Evolutionary conservation across 2,888 invertebrate species (phyloP).

Genomic region (Lacanobia wlatinum): DNA sequence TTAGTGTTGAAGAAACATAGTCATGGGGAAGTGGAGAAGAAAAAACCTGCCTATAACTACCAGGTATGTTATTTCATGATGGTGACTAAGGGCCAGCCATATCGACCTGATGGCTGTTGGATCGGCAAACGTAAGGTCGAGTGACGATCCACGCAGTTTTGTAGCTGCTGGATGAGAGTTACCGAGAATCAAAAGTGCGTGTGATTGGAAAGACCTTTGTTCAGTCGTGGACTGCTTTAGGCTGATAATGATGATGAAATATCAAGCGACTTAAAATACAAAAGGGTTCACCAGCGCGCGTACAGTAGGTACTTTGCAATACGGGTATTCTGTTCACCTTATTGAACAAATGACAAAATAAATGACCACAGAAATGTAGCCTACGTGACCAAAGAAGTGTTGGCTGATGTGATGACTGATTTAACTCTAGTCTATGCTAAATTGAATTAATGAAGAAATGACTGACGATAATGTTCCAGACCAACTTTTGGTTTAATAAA

Average conservation of each 20-base stretch:
- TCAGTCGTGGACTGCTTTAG: too few species aligned
- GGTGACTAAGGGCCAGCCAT: not conserved
- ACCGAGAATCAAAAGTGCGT: not conserved
- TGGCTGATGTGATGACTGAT: not conserved
- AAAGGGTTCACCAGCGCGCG: too few species aligned
- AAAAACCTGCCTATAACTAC: conserved; percentile 77
- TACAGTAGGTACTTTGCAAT: too few species aligned
- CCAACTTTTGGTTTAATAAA: not conserved
- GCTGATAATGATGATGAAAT: too few species aligned
- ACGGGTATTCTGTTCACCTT: too few species aligned
- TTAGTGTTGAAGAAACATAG: conserved; percentile 77
- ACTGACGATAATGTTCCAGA: not conserved
- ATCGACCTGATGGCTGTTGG: not conserved
- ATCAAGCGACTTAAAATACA: too few species aligned
- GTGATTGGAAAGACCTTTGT: too few species aligned
- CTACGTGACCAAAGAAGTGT: not conserved
- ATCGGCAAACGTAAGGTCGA: not conserved
- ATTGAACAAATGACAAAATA: too few species aligned
- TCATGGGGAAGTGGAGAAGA: conserved; percentile 73
- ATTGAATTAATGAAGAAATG: not conserved
- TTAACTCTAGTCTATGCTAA: not conserved
- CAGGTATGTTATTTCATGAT: conserved; percentile 66
- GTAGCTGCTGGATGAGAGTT: too few species aligned
- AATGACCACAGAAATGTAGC: too few species aligned
- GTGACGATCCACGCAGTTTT: too few species aligned